A percentile compares a stretch with the other conserved stretches of the same genome.
phyloP scores from a whole-genome alignment of 2,113 vertebrate species.

The Platysternon megacephalum region DNA sequence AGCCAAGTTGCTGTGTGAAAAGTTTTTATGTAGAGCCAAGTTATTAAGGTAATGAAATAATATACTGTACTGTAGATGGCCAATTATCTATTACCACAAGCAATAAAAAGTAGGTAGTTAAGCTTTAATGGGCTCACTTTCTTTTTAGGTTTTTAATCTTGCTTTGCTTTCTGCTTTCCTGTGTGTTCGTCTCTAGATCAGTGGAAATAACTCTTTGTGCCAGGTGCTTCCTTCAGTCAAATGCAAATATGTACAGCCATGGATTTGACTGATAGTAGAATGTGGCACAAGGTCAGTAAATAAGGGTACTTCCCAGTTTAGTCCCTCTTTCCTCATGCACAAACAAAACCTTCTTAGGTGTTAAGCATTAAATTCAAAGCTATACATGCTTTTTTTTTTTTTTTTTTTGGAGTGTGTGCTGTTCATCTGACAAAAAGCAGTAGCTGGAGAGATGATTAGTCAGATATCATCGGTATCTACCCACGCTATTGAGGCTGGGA shows the following conservation, averaged over 20 bases:
- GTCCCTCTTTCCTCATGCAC: not conserved
- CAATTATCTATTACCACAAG: constrained; percentile 6
- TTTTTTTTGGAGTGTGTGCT: not conserved
- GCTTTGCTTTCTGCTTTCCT: not conserved
- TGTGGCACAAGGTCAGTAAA: constrained; percentile 21
- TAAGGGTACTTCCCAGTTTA: constrained; percentile 33
- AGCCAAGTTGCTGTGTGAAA: constrained; percentile 45
- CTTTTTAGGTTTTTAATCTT: not conserved
- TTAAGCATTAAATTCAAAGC: constrained; percentile 7
- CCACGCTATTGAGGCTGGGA: constrained; percentile 24
- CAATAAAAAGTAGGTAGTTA: not conserved
- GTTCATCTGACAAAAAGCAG: constrained; percentile 41
- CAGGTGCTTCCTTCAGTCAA: not conserved
- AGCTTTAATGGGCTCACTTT: not conserved
- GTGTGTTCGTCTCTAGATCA: not conserved
- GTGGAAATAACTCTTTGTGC: not conserved
- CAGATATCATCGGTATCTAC: constrained; percentile 22
- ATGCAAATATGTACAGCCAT: not conserved
- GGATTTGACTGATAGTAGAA: constrained; percentile 6
- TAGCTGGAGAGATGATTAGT: not conserved
- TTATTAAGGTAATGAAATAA: constrained; percentile 17
- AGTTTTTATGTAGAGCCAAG: not conserved
- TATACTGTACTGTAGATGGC: constrained; percentile 49
- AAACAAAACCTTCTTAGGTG: constrained; percentile 41
- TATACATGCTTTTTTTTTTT: not conserved